These are phyloP conservation scores for Passer montanus DNA, from an alignment of 2,113 vertebrate species.

Conservation along the genomic window DNA sequence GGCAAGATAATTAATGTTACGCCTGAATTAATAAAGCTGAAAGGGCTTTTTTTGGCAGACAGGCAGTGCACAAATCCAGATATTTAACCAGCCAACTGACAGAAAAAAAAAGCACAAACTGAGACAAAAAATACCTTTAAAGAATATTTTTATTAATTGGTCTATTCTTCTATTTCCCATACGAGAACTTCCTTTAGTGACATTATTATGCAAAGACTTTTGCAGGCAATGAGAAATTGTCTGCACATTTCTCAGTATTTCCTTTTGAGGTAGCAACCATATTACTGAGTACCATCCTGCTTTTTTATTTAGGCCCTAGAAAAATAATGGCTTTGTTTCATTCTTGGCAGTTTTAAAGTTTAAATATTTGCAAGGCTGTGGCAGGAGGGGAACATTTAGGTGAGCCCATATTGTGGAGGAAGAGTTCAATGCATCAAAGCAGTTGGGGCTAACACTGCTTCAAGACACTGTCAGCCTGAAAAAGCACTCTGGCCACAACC, in stretches of 20 bases:
- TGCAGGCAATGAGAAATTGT: neutral
- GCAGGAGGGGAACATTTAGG: neutral
- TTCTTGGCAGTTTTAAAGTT: neutral
- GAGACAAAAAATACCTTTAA: neutral
- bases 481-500: neutral
- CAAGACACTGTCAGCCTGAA: neutral
- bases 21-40: conserved; percentile 51
- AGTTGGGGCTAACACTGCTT: neutral
- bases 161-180: neutral
- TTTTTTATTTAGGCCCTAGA: neutral
- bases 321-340: neutral
- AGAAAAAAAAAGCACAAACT: neutral
- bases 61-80: neutral
- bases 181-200: neutral
- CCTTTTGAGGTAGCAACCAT: neutral
- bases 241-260: neutral
- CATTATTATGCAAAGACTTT: neutral
- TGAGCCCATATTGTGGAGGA: neutral
- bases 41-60: conserved; percentile 9
- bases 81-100: conserved; percentile 5
- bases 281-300: neutral
- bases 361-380: neutral
- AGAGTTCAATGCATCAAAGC: neutral
- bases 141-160: neutral
- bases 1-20: neutral